A percentile compares a stretch with the other conserved stretches of the same genome.
phyloP scores from a whole-genome alignment of 2,113 vertebrate species.

The Hyperopisus bebe region DNA sequence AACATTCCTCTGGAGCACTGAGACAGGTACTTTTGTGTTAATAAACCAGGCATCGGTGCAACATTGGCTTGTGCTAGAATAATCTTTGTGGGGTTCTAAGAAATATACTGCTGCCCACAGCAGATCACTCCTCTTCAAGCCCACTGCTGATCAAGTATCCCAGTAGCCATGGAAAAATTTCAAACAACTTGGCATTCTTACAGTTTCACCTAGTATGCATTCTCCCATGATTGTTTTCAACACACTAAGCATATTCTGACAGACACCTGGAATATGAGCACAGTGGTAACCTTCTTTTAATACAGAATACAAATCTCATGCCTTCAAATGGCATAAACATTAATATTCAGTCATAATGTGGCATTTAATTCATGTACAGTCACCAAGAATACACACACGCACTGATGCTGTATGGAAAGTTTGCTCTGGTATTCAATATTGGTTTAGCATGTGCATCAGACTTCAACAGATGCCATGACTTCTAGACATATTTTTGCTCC shows the following conservation, averaged over 20 bases:
- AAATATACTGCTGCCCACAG: slow-evolving; percentile 21
- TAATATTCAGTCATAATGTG: background rate
- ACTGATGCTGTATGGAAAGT: background rate
- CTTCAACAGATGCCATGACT: background rate
- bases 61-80: background rate
- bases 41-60: slow-evolving; percentile 12
- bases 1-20: background rate
- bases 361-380: background rate
- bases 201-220: slow-evolving; percentile 1
- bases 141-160: background rate
- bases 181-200: slow-evolving; percentile 10
- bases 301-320: background rate
- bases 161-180: slow-evolving; percentile 22
- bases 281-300: background rate
- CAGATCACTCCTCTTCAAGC: slow-evolving; percentile 11
- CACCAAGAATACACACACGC: background rate
- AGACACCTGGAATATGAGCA: background rate
- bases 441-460: background rate
- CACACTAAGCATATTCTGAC: background rate
- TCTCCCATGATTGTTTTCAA: slow-evolving; percentile 20
- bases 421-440: background rate
- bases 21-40: slow-evolving; percentile 1
- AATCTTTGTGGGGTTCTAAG: background rate
- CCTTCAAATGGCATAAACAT: background rate
- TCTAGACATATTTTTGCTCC: background rate